phyloP scores from a whole-genome alignment of 2,113 vertebrate genomes.

The Casuarius casuarius region DNA sequence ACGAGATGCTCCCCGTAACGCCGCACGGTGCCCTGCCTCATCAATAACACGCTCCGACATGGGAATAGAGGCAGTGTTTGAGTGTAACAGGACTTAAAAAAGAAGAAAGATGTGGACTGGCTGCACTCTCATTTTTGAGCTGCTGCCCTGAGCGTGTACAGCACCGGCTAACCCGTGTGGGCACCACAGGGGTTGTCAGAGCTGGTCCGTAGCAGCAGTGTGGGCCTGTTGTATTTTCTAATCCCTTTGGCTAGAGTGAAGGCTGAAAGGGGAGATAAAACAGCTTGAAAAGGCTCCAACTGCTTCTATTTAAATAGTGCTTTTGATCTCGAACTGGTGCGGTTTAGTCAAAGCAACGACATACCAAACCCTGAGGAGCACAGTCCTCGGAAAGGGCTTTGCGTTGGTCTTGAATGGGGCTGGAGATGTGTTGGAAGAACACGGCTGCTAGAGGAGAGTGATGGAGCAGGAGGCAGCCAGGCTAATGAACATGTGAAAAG shows the following conservation, averaged over 20 bases:
- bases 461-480: not conserved
- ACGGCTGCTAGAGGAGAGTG: not conserved
- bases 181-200: not conserved
- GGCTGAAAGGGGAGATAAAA: not conserved
- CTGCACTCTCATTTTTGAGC: not conserved
- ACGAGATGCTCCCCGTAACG: not conserved
- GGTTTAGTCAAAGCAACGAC: not conserved
- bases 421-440: accelerated
- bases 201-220: not conserved
- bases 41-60: not conserved
- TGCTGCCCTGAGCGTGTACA: not conserved
- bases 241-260: not conserved
- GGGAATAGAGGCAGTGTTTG: not conserved
- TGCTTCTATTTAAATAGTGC: not conserved
- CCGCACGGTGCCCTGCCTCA: not conserved
- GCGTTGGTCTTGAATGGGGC: accelerated
- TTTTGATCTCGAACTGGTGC: not conserved
- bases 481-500: not conserved
- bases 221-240: not conserved
- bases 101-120: not conserved
- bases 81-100: not conserved
- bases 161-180: not conserved
- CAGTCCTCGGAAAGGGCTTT: not conserved
- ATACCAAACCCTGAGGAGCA: not conserved
- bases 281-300: not conserved